phyloP scores from a whole-genome alignment of 2,888 invertebrate species.

The Epinotia nisella region DNA sequence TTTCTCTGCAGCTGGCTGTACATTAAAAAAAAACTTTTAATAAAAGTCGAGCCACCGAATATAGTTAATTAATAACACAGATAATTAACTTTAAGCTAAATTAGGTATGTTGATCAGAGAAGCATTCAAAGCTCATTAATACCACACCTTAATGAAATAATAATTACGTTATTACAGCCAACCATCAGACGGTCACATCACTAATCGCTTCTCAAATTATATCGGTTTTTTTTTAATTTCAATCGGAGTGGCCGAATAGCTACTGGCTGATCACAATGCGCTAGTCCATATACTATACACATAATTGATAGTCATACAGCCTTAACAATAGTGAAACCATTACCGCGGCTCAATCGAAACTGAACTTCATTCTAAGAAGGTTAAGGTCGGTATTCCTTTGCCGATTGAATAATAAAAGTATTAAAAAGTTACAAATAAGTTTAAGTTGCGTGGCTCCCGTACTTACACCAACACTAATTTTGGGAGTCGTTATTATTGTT shows the following conservation, averaged over 20 bases:
- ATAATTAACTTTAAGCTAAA: neutral
- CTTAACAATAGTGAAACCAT: constrained; percentile 81
- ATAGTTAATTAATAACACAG: neutral
- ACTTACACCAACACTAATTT: constrained; percentile 82
- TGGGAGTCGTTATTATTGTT: constrained; percentile 83
- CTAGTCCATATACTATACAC: constrained; percentile 77
- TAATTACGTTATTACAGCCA: constrained; percentile 34
- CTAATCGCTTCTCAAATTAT: constrained; percentile 76
- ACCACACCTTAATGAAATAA: constrained; percentile 23
- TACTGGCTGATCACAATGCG: constrained; percentile 82
- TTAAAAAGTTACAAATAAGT: constrained; percentile 76
- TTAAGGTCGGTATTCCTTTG: constrained; percentile 55
- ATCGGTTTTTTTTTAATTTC: constrained; percentile 84
- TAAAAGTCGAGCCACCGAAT: neutral
- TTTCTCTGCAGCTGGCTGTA: neutral
- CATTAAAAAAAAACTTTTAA: neutral
- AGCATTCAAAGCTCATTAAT: constrained; percentile 28
- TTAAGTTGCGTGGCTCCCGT: constrained; percentile 83
- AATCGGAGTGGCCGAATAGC: constrained; percentile 79
- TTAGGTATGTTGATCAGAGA: neutral
- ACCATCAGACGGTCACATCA: constrained; percentile 57
- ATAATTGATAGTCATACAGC: constrained; percentile 84
- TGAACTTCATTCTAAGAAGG: constrained; percentile 51
- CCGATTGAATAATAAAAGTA: constrained; percentile 52
- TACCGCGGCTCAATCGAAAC: constrained; percentile 51